These are phyloP conservation scores for Lycaena phlaeas DNA, from an alignment of 2,888 invertebrate genomes.

Conservation along the genomic window DNA sequence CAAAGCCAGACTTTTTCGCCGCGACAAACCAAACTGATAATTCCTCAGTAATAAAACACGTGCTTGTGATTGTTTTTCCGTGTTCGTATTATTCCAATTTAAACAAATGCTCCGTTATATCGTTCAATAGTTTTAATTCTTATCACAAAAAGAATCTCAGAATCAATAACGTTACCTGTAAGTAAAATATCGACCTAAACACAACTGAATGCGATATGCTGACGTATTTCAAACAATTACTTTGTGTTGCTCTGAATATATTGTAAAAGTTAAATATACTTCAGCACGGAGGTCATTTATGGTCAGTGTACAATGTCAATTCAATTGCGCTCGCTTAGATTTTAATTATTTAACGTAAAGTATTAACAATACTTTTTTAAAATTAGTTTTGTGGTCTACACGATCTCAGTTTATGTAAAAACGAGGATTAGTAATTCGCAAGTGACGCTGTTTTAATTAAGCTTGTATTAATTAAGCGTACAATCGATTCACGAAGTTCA, in stretches of 20 bases:
- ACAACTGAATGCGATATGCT: slow-evolving; percentile 3
- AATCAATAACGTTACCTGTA: neutral
- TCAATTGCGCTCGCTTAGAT: slow-evolving; percentile 14
- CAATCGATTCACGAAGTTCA: slow-evolving; percentile 2
- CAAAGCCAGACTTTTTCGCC: slow-evolving; percentile 22
- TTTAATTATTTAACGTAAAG: slow-evolving; percentile 9
- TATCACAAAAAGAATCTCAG: neutral
- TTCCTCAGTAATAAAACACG: slow-evolving; percentile 6
- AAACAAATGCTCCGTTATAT: too few species aligned
- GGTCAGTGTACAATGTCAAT: slow-evolving; percentile 25
- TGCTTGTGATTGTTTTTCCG: neutral
- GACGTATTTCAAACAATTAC: neutral
- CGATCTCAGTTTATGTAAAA: neutral
- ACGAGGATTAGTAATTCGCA: too few species aligned
- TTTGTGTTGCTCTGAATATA: slow-evolving; percentile 11
- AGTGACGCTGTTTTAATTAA: neutral
- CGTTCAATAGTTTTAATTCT: neutral
- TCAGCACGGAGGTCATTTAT: slow-evolving; percentile 26
- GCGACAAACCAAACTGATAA: slow-evolving; percentile 1
- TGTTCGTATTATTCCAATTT: too few species aligned
- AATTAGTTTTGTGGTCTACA: too few species aligned
- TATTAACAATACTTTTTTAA: neutral
- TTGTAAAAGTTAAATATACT: slow-evolving; percentile 23
- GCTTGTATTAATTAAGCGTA: neutral
- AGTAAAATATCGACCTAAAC: neutral